phyloP scores from a whole-genome alignment of 2,888 invertebrate species.

The Acrobasis repandana region DNA sequence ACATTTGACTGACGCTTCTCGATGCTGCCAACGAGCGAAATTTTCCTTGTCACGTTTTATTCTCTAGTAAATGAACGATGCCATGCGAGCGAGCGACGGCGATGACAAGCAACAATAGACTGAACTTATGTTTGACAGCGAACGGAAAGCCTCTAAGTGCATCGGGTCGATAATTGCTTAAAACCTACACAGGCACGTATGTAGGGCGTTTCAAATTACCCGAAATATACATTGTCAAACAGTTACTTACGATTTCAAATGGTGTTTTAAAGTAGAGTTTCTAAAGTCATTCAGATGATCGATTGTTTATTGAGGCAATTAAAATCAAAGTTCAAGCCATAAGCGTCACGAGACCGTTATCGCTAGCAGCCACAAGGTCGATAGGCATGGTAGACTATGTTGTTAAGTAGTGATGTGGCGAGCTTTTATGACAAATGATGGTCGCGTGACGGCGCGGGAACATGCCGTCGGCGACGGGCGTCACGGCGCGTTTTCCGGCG shows the following conservation, averaged over 20 bases:
- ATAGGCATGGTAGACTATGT: constrained; percentile 29
- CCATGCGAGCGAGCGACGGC: constrained; percentile 50
- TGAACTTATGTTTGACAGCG: constrained; percentile 61
- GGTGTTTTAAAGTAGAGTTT: constrained; percentile 4
- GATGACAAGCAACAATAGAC: constrained; percentile 62
- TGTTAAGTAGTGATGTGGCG: constrained; percentile 37
- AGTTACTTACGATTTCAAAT: background rate
- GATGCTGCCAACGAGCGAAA: constrained; percentile 41
- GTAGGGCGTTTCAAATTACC: background rate
- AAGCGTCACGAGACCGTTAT: constrained; percentile 9
- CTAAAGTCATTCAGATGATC: background rate
- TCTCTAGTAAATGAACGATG: constrained; percentile 45
- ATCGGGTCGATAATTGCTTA: constrained; percentile 50
- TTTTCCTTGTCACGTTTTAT: constrained; percentile 53
- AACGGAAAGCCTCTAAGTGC: constrained; percentile 68
- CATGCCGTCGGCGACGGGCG: constrained; percentile 15
- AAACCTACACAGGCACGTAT: constrained; percentile 10
- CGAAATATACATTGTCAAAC: background rate
- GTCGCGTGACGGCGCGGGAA: constrained; percentile 51
- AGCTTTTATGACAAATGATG: constrained; percentile 61
- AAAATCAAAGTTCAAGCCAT: constrained; percentile 1
- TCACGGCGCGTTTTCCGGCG: constrained; percentile 22
- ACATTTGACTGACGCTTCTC: constrained; percentile 57
- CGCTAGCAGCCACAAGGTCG: constrained; percentile 30
- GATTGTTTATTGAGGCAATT: constrained; percentile 2